Evolutionary conservation across 2,113 vertebrate genomes (phyloP).

Genomic region (Hyperoodon ampullatus): DNA sequence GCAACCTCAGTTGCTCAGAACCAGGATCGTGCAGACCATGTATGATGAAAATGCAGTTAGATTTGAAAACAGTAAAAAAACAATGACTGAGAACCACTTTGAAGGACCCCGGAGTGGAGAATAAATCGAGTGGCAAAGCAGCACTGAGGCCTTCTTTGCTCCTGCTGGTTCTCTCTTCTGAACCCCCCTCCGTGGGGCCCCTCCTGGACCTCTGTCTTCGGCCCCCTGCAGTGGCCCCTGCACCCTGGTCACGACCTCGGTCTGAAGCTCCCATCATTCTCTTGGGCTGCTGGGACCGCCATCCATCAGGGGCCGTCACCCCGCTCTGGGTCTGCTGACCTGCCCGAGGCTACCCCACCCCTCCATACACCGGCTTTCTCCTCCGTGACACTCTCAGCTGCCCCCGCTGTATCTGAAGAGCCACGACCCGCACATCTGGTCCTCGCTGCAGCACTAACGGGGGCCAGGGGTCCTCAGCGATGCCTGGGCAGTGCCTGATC

Average conservation of each 20-base stretch:
- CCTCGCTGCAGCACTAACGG: fast-evolving
- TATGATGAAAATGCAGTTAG: neutral
- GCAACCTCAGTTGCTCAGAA: neutral
- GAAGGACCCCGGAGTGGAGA: neutral
- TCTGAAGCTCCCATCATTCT: neutral
- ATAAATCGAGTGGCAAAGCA: neutral
- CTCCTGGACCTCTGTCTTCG: neutral
- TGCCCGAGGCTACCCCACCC: neutral
- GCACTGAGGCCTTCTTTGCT: neutral
- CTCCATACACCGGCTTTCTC: neutral
- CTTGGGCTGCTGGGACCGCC: neutral
- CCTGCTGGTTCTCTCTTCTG: neutral
- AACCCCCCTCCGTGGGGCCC: neutral
- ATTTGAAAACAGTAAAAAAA: neutral
- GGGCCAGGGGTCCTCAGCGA: neutral
- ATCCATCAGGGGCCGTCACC: neutral
- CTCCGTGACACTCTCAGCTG: neutral
- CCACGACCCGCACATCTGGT: neutral
- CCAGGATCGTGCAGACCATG: neutral
- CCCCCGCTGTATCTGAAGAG: neutral
- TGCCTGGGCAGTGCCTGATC: neutral
- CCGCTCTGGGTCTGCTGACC: neutral
- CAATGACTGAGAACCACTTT: neutral
- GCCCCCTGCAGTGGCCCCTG: neutral
- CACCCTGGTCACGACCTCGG: neutral